Evolutionary conservation across 2,113 vertebrate species (phyloP).

Genomic region (Lophochroa leadbeateri): DNA sequence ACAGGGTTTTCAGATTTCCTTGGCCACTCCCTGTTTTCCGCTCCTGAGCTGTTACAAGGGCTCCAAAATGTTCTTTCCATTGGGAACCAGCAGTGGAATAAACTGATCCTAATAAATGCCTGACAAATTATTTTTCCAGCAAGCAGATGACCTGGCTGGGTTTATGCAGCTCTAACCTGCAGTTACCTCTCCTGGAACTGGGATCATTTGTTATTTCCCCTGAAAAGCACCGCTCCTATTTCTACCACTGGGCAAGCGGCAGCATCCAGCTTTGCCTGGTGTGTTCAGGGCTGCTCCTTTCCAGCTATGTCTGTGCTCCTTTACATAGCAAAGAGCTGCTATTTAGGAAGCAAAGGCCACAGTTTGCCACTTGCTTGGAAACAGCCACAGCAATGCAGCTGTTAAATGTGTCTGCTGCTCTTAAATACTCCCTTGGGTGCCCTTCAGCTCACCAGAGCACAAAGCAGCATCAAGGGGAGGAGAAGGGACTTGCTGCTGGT

Average conservation of each 20-base stretch:
- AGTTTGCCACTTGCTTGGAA: not conserved
- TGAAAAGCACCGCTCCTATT: not conserved
- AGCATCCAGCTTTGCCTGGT: not conserved
- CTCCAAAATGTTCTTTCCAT: constrained; percentile 69
- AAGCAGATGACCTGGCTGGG: constrained; percentile 5
- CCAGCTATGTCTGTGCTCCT: not conserved
- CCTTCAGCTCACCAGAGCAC: accelerated
- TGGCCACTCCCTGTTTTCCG: constrained; percentile 52
- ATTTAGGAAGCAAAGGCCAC: not conserved
- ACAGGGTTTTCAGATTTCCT: constrained; percentile 57
- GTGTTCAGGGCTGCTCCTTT: not conserved
- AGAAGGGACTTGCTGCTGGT: not conserved
- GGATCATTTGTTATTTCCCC: not conserved
- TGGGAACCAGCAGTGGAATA: constrained; percentile 67
- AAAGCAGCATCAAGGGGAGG: not conserved
- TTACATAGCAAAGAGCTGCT: not conserved
- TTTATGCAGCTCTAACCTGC: constrained; percentile 51
- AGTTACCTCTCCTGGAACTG: constrained; percentile 34
- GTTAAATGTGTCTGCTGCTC: not conserved
- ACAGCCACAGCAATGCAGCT: not conserved
- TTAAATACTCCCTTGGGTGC: not conserved
- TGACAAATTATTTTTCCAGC: constrained; percentile 66
- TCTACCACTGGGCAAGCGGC: not conserved
- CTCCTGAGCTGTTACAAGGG: constrained; percentile 42
- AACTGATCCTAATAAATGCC: constrained; percentile 57